Percentiles rank a stretch among this genome's conserved stretches.
These are phyloP conservation scores for Genyomyrus donnyi DNA, from an alignment of 2,113 vertebrate genomes.

Conservation along the genomic window DNA sequence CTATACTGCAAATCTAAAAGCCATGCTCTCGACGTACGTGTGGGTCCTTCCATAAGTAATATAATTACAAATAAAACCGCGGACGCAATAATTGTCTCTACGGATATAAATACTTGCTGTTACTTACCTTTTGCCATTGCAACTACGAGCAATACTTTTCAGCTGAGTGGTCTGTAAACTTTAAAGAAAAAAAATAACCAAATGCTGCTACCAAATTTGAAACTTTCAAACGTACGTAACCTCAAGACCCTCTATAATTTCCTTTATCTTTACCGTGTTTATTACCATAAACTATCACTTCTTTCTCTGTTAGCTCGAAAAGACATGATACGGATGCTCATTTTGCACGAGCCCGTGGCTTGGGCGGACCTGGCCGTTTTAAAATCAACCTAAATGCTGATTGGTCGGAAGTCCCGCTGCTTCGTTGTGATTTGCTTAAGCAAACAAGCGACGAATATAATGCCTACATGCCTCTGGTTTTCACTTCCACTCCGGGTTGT, in stretches of 20 bases:
- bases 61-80: neutral
- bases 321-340: neutral
- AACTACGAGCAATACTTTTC: constrained; percentile 12
- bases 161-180: neutral
- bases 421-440: neutral
- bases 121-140: constrained; percentile 63
- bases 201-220: neutral
- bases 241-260: neutral
- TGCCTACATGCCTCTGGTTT: neutral
- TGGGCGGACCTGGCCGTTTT: neutral
- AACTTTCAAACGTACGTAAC: neutral
- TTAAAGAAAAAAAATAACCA: neutral
- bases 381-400: neutral
- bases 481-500: neutral
- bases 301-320: neutral
- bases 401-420: neutral
- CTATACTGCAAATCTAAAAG: neutral
- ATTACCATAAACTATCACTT: neutral
- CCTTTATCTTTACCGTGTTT: neutral
- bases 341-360: neutral
- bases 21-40: neutral
- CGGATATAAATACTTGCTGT: neutral
- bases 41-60: neutral
- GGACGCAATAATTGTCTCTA: neutral
- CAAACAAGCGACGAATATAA: neutral